Conservation (phyloP, 2,797 vertebrate genomes). For the Parotocinclus haroldoi region DNA sequence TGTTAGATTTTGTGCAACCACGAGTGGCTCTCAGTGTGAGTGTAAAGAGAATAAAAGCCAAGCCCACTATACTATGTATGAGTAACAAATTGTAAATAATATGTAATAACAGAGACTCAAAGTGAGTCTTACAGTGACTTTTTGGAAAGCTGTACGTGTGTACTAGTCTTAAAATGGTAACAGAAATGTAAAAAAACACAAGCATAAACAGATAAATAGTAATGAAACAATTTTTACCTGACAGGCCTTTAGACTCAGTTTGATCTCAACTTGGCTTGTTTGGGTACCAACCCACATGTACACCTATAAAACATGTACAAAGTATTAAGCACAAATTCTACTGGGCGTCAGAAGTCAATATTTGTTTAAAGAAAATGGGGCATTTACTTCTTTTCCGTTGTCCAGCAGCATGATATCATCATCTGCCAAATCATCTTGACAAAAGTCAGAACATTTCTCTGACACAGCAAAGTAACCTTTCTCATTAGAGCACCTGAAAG, state of each 20-base stretch:
- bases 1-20: too few species aligned
- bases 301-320: conserved; percentile 70
- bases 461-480: conserved; percentile 97
- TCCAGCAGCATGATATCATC: conserved; percentile 98
- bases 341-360: neutral
- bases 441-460: conserved; percentile 96
- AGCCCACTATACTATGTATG: too few species aligned
- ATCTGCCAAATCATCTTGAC: conserved; percentile 94
- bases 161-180: too few species aligned
- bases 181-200: too few species aligned
- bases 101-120: too few species aligned
- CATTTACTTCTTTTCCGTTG: conserved; percentile 86
- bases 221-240: conserved; percentile 72
- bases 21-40: too few species aligned
- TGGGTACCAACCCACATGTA: conserved; percentile 99
- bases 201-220: too few species aligned
- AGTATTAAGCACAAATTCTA: conserved; percentile 2
- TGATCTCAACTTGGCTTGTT: conserved; percentile 98
- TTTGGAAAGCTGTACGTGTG: too few species aligned
- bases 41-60: too few species aligned
- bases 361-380: neutral
- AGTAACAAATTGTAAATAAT: too few species aligned
- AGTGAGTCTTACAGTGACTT: too few species aligned
- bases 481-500: conserved; percentile 91
- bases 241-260: conserved; percentile 94